Conservation (phyloP, 2,113 vertebrate genomes). For the Poeciliopsis retropinna region DNA sequence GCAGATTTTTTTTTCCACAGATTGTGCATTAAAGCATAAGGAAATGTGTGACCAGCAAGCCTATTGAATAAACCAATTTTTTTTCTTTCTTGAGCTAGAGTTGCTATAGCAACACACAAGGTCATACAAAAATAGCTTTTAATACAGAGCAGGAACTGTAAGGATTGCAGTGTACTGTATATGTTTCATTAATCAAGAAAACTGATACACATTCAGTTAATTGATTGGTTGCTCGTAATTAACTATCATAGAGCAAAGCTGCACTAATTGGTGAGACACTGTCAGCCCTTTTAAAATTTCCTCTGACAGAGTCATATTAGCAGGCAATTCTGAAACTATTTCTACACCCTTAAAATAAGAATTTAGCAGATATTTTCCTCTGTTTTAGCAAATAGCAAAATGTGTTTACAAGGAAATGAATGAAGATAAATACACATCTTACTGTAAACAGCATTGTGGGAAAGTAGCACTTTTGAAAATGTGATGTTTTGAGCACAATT, state of each 20-base stretch:
- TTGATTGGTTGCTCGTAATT: not conserved
- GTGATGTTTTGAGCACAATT: no score
- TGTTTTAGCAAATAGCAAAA: no score
- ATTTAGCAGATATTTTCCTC: no score
- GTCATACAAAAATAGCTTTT: constrained; percentile 70
- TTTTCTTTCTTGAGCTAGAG: constrained; percentile 69
- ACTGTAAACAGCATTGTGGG: no score
- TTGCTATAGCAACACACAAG: constrained; percentile 80
- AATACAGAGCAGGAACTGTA: constrained; percentile 59
- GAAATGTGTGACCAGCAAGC: constrained; percentile 55
- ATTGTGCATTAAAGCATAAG: constrained; percentile 14
- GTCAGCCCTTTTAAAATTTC: not conserved
- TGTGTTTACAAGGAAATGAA: no score
- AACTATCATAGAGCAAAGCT: not conserved
- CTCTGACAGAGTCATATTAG: no score
- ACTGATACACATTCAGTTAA: constrained; percentile 15
- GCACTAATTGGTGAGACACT: not conserved
- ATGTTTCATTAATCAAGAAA: constrained; percentile 35
- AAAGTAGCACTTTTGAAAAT: no score
- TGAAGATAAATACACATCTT: no score
- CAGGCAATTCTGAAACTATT: not conserved
- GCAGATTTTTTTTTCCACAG: not conserved
- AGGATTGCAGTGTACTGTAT: constrained; percentile 35
- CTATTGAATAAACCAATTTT: constrained; percentile 58
- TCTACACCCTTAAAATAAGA: not conserved